Evolutionary conservation across 2,888 invertebrate species (phyloP).

Genomic region (Melipona bicolor): DNA sequence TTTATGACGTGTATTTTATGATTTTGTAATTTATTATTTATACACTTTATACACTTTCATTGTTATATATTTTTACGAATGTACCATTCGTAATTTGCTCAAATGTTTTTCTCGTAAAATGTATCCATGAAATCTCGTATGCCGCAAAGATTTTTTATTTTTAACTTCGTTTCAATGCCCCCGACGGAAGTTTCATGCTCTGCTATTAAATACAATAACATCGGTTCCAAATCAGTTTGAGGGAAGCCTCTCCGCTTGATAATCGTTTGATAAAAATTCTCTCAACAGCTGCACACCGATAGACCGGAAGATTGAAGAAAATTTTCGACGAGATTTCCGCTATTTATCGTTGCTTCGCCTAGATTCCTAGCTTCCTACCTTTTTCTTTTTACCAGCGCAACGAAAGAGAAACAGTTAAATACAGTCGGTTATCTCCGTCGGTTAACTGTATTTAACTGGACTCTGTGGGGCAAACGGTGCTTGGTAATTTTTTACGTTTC

Average conservation of each 20-base stretch:
- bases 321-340: neutral
- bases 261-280: neutral
- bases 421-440: neutral
- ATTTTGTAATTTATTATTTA: too few relatives aligned
- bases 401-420: conserved; percentile 3
- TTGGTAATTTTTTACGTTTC: conserved; percentile 40
- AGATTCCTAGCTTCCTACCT: neutral
- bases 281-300: neutral
- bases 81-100: too few relatives aligned
- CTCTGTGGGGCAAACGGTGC: conserved; percentile 38
- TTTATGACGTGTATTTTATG: too few relatives aligned
- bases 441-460: conserved; percentile 55
- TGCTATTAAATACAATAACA: too few relatives aligned
- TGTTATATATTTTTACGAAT: too few relatives aligned
- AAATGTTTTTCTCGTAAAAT: too few relatives aligned
- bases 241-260: neutral
- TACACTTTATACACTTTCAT: too few relatives aligned
- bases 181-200: too few relatives aligned
- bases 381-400: neutral
- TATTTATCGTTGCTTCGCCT: neutral
- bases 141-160: too few relatives aligned
- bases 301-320: too few relatives aligned
- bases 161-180: too few relatives aligned
- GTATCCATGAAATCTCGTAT: too few relatives aligned
- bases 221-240: neutral